These are phyloP conservation scores for Eucera pruinosa DNA, from an alignment of 2,888 invertebrate species.

Conservation along the genomic window DNA sequence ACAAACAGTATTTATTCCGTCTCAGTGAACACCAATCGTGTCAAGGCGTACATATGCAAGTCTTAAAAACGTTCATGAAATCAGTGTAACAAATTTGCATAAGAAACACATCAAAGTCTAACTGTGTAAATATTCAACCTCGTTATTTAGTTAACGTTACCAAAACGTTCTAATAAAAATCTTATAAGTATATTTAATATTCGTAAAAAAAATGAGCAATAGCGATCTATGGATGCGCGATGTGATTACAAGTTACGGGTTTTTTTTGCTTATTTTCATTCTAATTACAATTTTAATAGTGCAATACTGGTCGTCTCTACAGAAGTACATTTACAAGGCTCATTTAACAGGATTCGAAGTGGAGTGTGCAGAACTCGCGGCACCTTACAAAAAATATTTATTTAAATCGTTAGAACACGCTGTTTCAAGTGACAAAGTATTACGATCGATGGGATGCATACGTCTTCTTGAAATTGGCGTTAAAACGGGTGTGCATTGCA, in stretches of 20 bases:
- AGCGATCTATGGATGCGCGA: conserved; percentile 79
- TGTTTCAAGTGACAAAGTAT: conserved; percentile 72
- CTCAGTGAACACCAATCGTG: conserved; percentile 4
- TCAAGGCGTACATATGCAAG: no score
- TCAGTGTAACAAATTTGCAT: no score
- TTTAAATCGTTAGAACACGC: conserved; percentile 71
- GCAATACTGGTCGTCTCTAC: conserved; percentile 72
- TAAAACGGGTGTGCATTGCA: conserved; percentile 76
- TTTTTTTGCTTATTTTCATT: conserved; percentile 53
- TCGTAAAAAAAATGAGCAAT: conserved; percentile 68
- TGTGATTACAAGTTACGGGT: conserved; percentile 72
- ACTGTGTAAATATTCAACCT: no score
- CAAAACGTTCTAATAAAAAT: no score
- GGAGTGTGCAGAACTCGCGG: conserved; percentile 76
- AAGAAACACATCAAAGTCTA: no score
- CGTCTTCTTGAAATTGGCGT: conserved; percentile 80
- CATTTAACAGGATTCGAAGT: conserved; percentile 78
- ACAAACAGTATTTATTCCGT: conserved; percentile 12
- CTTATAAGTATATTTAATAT: no score
- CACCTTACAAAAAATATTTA: conserved; percentile 70
- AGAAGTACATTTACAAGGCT: conserved; percentile 69
- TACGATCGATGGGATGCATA: conserved; percentile 73
- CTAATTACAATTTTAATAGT: conserved; percentile 60
- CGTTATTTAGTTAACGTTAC: no score
- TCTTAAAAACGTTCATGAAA: no score